phyloP scores from a whole-genome alignment of 2,888 invertebrate species.

The Tineola bisselliella region DNA sequence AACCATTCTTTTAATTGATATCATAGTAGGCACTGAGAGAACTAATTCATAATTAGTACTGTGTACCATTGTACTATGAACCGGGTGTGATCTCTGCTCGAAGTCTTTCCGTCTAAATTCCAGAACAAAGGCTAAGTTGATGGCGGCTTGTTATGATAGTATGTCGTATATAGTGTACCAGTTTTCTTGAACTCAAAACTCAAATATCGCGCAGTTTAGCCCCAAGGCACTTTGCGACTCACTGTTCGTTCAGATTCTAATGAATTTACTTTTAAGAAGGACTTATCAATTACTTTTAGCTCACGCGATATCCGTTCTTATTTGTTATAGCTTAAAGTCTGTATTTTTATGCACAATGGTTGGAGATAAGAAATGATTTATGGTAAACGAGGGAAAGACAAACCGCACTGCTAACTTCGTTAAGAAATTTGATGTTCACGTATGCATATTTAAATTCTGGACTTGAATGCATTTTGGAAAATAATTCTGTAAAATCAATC shows the following conservation, averaged over 20 bases:
- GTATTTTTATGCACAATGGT: neutral
- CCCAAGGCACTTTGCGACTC: slow-evolving; percentile 4
- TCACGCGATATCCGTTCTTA: neutral
- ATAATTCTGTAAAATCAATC: neutral
- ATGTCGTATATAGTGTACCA: neutral
- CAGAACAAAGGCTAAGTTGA: neutral
- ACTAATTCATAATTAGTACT: too few species aligned
- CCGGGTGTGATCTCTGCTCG: too few species aligned
- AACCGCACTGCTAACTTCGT: slow-evolving; percentile 6
- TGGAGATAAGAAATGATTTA: neutral
- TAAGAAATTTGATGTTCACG: neutral
- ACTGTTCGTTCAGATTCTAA: slow-evolving; percentile 8
- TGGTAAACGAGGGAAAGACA: neutral
- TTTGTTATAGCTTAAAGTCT: neutral
- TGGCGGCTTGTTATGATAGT: neutral
- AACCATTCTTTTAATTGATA: too few species aligned
- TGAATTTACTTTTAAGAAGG: neutral
- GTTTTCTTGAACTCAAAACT: neutral
- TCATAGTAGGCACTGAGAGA: too few species aligned
- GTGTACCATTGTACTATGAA: too few species aligned
- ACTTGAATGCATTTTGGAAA: neutral
- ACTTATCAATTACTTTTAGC: neutral
- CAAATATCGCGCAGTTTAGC: slow-evolving; percentile 3
- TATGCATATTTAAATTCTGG: neutral
- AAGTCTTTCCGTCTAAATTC: neutral